Evolutionary conservation across 2,888 invertebrate genomes (phyloP), one percentile per base, ranked within the genome.

Genomic region (Strigamia maritima): DNA sequence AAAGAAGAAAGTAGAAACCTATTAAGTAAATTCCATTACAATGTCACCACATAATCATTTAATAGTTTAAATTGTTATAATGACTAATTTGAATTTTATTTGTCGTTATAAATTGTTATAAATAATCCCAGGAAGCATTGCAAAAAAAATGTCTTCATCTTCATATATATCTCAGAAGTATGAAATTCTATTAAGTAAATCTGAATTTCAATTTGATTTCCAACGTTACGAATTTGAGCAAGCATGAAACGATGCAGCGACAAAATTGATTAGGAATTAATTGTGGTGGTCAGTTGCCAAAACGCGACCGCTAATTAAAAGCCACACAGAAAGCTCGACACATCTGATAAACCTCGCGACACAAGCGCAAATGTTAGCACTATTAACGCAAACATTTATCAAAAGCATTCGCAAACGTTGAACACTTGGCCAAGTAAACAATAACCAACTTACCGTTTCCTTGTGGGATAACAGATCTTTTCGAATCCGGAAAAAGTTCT

Each of bases 401-500:
- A 65, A 65, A 65, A 26, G 10, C 24, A 24, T 28, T 28, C 24
- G 65, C 24, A 24, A 24, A 65, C 65, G 28, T 65, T 65, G 26
- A 65, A 65, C 65, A 65, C 65, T 65, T 28, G 24, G 3, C 26
- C 24, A 65, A 24, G 28, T 24, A 26, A 65, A 65, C 65, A 65
- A 16, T 49, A 77, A 75, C 10, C n/a, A 31, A 86, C 88, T 89
- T 87, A 92, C 93, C 84, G 98, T 97, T 85, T 98, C 97, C 89
- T 97, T 96, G 86, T 97, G 95, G 79, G 98, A 96, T 83, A 99
- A 89, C 83, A 98, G 89, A 87, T 99, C 98, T 87, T 97, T 97
- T 83, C 93, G 91, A 84, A 99, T 99, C 85, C 96, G 92, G 88
- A 97, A 97, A 89, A 99, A 99, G 88, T 99, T 98, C 89, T 99